These are phyloP conservation scores for Eulithis prunata DNA, from an alignment of 2,888 invertebrate genomes.

Conservation along the genomic window DNA sequence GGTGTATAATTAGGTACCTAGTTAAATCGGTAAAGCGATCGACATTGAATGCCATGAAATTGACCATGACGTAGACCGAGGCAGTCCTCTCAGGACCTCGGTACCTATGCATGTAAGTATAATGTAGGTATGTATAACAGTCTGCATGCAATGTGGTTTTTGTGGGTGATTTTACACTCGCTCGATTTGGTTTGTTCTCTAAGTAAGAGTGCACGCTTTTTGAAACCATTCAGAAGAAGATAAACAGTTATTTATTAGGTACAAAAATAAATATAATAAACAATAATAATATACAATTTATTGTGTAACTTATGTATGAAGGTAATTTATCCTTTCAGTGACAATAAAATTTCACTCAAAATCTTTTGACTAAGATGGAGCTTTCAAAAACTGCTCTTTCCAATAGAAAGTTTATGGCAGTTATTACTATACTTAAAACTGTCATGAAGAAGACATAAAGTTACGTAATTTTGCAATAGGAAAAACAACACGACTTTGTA, in stretches of 20 bases:
- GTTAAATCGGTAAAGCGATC: constrained; percentile 40
- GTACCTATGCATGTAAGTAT: constrained; percentile 11
- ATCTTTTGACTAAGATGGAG: neutral
- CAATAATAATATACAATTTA: too few relatives aligned
- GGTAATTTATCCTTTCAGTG: too few relatives aligned
- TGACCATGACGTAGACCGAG: constrained; percentile 66
- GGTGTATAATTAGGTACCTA: constrained; percentile 33
- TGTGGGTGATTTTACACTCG: constrained; percentile 38
- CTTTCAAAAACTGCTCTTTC: constrained; percentile 21
- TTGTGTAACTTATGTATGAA: too few relatives aligned
- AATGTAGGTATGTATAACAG: constrained; percentile 6
- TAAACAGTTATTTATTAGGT: too few relatives aligned
- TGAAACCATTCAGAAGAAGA: too few relatives aligned
- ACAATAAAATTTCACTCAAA: neutral
- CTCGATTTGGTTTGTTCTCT: constrained; percentile 31
- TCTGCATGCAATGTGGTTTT: constrained; percentile 34
- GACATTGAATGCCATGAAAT: constrained; percentile 61
- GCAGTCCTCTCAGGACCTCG: constrained; percentile 57
- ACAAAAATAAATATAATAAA: too few relatives aligned
- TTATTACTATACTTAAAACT: constrained; percentile 16
- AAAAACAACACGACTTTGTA: constrained; percentile 15
- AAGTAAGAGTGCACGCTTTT: constrained; percentile 19
- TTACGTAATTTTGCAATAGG: constrained; percentile 22
- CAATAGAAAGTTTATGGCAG: constrained; percentile 28
- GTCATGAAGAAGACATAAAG: constrained; percentile 22